A percentile compares a stretch with the other conserved stretches of the same genome.
Conservation (phyloP, 2,113 vertebrate species). For the Castor canadensis region DNA sequence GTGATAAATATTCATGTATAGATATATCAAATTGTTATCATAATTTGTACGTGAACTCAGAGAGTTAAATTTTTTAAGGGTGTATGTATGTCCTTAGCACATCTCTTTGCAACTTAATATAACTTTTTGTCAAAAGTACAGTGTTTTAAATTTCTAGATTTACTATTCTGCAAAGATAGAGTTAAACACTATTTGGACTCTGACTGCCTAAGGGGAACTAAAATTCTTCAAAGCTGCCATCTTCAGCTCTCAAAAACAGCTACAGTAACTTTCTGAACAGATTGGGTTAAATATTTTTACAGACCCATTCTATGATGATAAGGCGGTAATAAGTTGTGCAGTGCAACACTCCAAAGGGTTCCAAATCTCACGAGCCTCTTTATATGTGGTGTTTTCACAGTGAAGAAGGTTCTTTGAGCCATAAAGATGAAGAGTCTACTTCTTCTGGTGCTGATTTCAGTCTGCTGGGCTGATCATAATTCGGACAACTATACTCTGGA, state of each 20-base stretch:
- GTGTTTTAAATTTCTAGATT: conserved; percentile 26
- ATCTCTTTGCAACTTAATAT: not conserved
- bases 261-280: conserved; percentile 79
- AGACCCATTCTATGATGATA: conserved; percentile 68
- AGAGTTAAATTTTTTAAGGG: not conserved
- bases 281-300: conserved; percentile 76
- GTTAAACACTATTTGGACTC: conserved; percentile 73
- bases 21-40: not conserved
- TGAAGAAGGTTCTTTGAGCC: conserved; percentile 84
- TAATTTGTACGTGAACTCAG: conserved; percentile 42
- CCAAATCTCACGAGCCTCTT: conserved; percentile 78
- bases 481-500: conserved; percentile 86
- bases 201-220: conserved; percentile 46
- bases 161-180: conserved; percentile 72
- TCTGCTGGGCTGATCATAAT: conserved; percentile 90
- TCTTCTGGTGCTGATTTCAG: conserved; percentile 90
- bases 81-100: not conserved
- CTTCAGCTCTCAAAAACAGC: conserved; percentile 53
- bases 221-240: conserved; percentile 61
- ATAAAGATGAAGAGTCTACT: conserved; percentile 91
- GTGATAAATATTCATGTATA: not conserved
- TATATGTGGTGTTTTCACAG: conserved; percentile 85
- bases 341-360: conserved; percentile 77
- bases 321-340: conserved; percentile 81
- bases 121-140: not conserved